Percentiles rank a stretch among this genome's conserved stretches.
Conservation (phyloP, 2,888 invertebrate genomes). For the Invenusta paracnida region DNA sequence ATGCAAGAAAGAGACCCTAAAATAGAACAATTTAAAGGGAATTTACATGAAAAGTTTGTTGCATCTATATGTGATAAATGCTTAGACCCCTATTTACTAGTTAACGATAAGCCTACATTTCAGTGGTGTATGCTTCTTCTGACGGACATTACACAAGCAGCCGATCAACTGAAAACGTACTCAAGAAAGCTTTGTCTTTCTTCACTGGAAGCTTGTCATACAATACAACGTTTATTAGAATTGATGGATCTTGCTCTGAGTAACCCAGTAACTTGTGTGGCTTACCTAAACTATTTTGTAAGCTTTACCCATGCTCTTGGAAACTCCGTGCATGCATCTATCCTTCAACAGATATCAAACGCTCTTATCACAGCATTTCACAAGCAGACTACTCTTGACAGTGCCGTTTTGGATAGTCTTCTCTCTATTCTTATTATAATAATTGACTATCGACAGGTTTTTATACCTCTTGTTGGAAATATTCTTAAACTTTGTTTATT, state of each 20-base stretch:
- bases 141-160: background rate
- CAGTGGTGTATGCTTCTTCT: background rate
- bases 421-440: background rate
- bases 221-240: background rate
- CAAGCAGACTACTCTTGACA: background rate
- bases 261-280: background rate
- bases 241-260: background rate
- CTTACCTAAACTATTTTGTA: background rate
- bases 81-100: background rate
- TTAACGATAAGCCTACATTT: background rate
- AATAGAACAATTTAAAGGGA: background rate
- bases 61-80: background rate
- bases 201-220: background rate
- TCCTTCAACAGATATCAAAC: background rate
- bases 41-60: background rate
- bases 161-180: background rate
- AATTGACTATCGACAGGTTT: background rate
- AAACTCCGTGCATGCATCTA: background rate
- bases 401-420: background rate
- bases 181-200: background rate
- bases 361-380: background rate
- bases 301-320: background rate
- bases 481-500: background rate
- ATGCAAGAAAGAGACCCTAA: background rate
- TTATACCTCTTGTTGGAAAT: background rate